Base-by-base conservation (phyloP, 2,797 vertebrate species). In the Acanthurus leucopareius region DNA sequence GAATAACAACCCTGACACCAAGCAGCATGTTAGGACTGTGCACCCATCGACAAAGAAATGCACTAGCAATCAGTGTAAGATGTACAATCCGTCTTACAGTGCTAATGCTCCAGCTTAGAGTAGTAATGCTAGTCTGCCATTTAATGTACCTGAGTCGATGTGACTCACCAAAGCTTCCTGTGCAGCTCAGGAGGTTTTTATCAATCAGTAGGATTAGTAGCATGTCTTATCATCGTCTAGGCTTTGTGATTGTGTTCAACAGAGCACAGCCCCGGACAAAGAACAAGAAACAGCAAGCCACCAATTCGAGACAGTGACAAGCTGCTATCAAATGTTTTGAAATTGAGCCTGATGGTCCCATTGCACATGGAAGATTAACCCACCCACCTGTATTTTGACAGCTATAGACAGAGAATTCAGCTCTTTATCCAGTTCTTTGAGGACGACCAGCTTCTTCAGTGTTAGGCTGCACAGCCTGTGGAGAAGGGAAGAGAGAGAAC, bases 301-400 rank as follows among this genome's bases (percentile, higher is more conserved):
- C 17, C 51, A 73, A 64, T 57, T 57, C 48, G 19, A 64, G 58
- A 54, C 32, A 2, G 15, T 79, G 67, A 81, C 74, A 69, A 44
- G 4, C 15, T 17, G 35, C 67, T 52, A 68, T 79, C 47, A 52
- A 78, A 64, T 45, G 47, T 75, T 58, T 60, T 58, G 17, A 60
- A 79, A 60, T 20, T 7, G 35, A 73, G 61, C 45, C 44, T 7
- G 67, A 45, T 77, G 32, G 48, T 77, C 38, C 40, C 49, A 49
- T 69, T 14, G 40, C 77, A 81, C 58, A 45, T 3, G 17, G 7
- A 42, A 85, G 71, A 73, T 66, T 64, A 80, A 66, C 32, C 22
- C 60, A 91, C 94, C 86, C 82, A 96, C 96, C 95, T 96, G 96
- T 74, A 96, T 95, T 92, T 96, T 96, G 51, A 96, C 95, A n/a